Evolutionary conservation across 30 jellyfish, hydroid and myxozoan genomes (phyloP).

Genomic region (Aurelia sp.): DNA sequence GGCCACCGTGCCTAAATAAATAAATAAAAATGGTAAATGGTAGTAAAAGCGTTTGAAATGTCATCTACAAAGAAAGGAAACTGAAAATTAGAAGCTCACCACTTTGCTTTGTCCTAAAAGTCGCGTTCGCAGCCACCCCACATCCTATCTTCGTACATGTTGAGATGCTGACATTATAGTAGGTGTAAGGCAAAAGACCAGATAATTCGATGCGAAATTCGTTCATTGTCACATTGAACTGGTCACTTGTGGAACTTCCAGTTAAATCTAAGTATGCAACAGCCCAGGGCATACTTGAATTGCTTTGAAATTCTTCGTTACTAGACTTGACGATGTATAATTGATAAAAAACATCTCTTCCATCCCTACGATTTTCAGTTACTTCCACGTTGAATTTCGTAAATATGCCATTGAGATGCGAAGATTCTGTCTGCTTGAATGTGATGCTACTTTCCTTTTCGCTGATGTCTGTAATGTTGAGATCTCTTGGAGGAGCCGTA

Average conservation of each 20-base stretch:
- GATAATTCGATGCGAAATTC: slow-evolving; percentile 8
- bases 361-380: slow-evolving; percentile 43
- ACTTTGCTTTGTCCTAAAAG: slow-evolving; percentile 7
- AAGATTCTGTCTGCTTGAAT: slow-evolving; percentile 5
- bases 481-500: slow-evolving; percentile 50
- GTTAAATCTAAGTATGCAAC: background rate
- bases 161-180: slow-evolving; percentile 22
- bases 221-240: background rate
- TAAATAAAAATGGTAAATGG: no score
- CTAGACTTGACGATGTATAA: background rate
- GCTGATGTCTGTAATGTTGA: background rate
- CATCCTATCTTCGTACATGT: slow-evolving; percentile 55
- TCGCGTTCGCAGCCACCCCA: slow-evolving; percentile 34
- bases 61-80: background rate
- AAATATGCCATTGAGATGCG: slow-evolving; percentile 39
- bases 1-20: no score
- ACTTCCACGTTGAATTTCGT: slow-evolving; percentile 2
- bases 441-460: background rate
- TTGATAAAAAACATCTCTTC: background rate
- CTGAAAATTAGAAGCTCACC: slow-evolving; percentile 8
- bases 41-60: background rate
- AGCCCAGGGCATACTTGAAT: background rate
- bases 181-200: slow-evolving; percentile 51
- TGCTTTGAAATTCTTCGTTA: background rate
- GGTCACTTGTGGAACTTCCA: background rate